Evolutionary conservation across 2,888 invertebrate genomes (phyloP).

Genomic region (Oscheius sp.): DNA sequence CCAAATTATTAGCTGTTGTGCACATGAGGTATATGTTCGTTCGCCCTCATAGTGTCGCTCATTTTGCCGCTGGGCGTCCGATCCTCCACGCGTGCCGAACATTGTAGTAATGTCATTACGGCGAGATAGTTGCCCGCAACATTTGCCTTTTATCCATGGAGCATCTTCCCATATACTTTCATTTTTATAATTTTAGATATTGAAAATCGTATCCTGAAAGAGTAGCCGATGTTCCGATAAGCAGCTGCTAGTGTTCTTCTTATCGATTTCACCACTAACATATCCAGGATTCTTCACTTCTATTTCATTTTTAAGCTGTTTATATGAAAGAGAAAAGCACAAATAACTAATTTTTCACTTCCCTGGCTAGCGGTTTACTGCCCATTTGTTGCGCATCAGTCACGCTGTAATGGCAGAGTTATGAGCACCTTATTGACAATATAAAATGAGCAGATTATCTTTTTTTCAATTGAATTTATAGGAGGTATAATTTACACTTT

Average conservation of each 20-base stretch:
- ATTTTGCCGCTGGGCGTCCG: neutral
- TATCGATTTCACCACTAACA: slow-evolving; percentile 8
- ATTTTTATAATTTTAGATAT: neutral
- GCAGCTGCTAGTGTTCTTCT: slow-evolving; percentile 17
- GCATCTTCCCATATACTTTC: neutral
- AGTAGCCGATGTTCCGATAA: slow-evolving; percentile 1
- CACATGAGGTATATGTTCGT: neutral
- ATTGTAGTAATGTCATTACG: slow-evolving; percentile 6
- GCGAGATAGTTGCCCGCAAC: neutral
- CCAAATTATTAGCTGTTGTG: neutral
- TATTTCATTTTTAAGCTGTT: slow-evolving; percentile 5
- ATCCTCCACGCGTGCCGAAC: neutral
- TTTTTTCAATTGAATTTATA: neutral
- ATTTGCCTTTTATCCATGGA: neutral
- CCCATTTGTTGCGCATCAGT: slow-evolving; percentile 28
- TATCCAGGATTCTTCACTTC: neutral
- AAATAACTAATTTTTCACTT: neutral
- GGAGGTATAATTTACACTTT: neutral
- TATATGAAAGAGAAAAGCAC: too few relatives aligned
- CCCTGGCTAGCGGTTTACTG: slow-evolving; percentile 16
- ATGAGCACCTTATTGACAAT: slow-evolving; percentile 4
- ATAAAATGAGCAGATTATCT: too few relatives aligned
- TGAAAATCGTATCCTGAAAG: neutral
- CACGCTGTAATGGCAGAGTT: slow-evolving; percentile 26
- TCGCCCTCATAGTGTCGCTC: neutral